Percentiles rank a stretch among this genome's conserved stretches.
Conservation (phyloP, 2,797 vertebrate genomes). For the Sebastes iracundus region DNA sequence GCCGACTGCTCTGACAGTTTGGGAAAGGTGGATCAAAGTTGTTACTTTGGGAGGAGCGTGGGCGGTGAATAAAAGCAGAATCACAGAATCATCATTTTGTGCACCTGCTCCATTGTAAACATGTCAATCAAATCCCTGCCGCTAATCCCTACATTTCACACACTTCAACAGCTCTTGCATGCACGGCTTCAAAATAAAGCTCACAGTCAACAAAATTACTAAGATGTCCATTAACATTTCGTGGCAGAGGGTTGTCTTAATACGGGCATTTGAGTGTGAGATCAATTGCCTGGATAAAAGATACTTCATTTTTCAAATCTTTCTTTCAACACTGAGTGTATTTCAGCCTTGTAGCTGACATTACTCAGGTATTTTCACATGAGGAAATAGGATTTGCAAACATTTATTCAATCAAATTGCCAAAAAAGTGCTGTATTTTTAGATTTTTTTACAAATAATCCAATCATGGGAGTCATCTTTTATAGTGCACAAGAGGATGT, state of each 20-base stretch:
- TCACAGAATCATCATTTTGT: constrained; percentile 9
- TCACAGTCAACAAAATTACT: constrained; percentile 7
- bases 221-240: constrained; percentile 8
- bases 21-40: constrained; percentile 32
- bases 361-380: not conserved
- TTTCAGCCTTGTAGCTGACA: not conserved
- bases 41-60: not conserved
- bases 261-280: not conserved
- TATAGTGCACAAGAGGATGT: not conserved
- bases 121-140: constrained; percentile 14
- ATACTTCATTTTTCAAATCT: constrained; percentile 1
- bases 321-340: not conserved
- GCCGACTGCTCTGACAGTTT: not conserved
- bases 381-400: not conserved
- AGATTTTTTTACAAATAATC: constrained; percentile 1
- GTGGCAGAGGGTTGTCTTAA: not conserved
- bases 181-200: constrained; percentile 20
- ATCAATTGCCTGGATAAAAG: not conserved
- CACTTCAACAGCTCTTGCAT: constrained; percentile 12
- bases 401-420: not conserved
- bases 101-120: constrained; percentile 42
- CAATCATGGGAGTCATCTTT: not conserved
- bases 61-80: not conserved
- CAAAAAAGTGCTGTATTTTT: not conserved
- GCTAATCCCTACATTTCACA: constrained; percentile 30